These are phyloP conservation scores for Tichodroma muraria DNA, from an alignment of 2,113 vertebrate genomes.

Conservation along the genomic window DNA sequence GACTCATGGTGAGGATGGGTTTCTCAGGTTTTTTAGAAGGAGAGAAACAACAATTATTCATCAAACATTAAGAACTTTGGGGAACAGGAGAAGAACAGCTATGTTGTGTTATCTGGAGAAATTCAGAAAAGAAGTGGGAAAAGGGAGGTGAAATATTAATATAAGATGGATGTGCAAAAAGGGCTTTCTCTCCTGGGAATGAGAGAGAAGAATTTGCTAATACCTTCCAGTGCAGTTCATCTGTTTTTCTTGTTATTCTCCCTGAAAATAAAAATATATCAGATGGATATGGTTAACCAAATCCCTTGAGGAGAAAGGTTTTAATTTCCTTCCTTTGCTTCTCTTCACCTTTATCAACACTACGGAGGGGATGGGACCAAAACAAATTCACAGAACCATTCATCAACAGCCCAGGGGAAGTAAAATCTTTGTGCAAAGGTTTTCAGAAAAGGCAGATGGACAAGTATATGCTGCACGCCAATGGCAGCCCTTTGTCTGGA, in stretches of 20 bases:
- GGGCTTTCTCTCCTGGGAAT: not conserved
- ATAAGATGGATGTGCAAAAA: not conserved
- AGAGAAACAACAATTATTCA: not conserved
- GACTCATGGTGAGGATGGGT: not conserved
- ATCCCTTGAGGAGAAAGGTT: not conserved
- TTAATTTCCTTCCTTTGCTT: not conserved
- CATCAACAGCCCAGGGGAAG: not conserved
- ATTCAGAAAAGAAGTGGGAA: not conserved
- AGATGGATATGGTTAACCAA: not conserved
- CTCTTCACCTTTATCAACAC: not conserved
- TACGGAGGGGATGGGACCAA: not conserved
- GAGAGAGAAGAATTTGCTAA: not conserved
- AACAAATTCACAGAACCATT: not conserved
- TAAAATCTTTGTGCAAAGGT: not conserved
- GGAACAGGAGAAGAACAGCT: not conserved
- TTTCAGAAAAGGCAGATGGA: not conserved
- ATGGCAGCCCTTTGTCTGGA: not conserved
- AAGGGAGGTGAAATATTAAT: not conserved
- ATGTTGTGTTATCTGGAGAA: not conserved
- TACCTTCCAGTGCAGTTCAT: not conserved
- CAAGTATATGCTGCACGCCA: not conserved
- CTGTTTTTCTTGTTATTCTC: not conserved
- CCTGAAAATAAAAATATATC: not conserved
- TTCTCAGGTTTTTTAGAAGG: not conserved
- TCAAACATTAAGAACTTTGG: not conserved